Conservation (phyloP, 2,113 vertebrate species). For the Dasyprocta punctata region DNA sequence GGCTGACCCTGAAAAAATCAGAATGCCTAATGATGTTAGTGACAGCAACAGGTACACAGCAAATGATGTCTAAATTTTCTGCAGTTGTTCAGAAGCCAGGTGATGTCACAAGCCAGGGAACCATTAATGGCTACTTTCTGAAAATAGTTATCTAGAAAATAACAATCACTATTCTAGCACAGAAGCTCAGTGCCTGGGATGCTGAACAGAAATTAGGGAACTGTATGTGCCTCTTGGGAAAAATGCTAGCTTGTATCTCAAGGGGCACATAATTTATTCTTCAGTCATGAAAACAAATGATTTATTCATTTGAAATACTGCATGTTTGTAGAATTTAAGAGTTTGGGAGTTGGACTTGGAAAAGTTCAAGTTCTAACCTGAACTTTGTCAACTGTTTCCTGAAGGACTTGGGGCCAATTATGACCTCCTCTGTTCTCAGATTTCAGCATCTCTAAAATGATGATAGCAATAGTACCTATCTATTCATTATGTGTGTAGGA, state of each 20-base stretch:
- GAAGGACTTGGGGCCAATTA: neutral
- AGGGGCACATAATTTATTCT: neutral
- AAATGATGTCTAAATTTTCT: neutral
- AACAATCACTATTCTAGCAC: neutral
- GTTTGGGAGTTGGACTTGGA: neutral
- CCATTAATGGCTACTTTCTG: neutral
- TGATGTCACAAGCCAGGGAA: too few species aligned
- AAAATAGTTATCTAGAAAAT: neutral
- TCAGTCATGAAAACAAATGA: neutral
- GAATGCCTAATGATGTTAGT: neutral
- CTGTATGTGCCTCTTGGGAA: neutral
- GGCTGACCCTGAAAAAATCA: neutral
- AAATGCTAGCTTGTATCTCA: neutral
- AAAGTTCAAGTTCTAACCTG: neutral
- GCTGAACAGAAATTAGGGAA: neutral
- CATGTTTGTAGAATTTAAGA: neutral
- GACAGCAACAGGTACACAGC: neutral
- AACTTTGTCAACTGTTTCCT: neutral
- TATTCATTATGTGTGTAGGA: neutral
- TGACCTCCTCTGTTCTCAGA: neutral
- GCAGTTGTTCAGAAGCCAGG: neutral
- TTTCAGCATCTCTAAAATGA: neutral
- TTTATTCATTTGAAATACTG: neutral
- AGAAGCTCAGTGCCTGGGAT: neutral
- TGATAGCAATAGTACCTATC: neutral